phyloP scores from a whole-genome alignment of 2,113 vertebrate genomes.

The Eulemur macaco region DNA sequence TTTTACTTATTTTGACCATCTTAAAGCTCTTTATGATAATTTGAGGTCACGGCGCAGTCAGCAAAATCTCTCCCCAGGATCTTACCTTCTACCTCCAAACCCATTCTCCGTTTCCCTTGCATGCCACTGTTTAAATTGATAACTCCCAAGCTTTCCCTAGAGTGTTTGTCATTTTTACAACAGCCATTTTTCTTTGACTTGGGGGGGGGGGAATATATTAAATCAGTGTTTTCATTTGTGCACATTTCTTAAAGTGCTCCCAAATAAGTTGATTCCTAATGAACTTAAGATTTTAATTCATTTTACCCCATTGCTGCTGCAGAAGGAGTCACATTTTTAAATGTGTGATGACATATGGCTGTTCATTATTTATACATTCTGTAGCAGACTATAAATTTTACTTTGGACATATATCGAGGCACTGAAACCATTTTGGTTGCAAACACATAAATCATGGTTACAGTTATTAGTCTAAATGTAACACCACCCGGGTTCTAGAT shows the following conservation, averaged over 20 bases:
- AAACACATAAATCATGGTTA: conserved; percentile 90
- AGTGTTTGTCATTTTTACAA: conserved; percentile 63
- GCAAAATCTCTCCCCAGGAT: conserved; percentile 9
- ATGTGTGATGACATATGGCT: conserved; percentile 88
- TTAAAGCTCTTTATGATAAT: neutral
- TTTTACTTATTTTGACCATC: neutral
- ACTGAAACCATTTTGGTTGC: conserved; percentile 85
- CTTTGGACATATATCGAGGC: conserved; percentile 87
- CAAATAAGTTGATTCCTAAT: conserved; percentile 82
- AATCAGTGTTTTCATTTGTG: conserved; percentile 78
- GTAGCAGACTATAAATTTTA: conserved; percentile 89
- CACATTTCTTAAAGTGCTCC: conserved; percentile 79
- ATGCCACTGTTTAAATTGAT: conserved; percentile 52
- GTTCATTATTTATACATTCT: conserved; percentile 92
- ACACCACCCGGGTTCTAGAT: conserved; percentile 87
- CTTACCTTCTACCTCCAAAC: neutral
- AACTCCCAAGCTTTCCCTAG: conserved; percentile 37
- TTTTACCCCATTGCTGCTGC: conserved; percentile 82
- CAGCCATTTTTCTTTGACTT: conserved; percentile 76
- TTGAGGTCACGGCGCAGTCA: neutral
- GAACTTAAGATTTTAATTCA: conserved; percentile 87
- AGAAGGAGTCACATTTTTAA: conserved; percentile 87
- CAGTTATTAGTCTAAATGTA: conserved; percentile 89
- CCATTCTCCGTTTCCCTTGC: neutral
- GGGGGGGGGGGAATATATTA: conserved; percentile 64